Conservation (phyloP, 2,888 invertebrate genomes). For the Acleris holmiana region DNA sequence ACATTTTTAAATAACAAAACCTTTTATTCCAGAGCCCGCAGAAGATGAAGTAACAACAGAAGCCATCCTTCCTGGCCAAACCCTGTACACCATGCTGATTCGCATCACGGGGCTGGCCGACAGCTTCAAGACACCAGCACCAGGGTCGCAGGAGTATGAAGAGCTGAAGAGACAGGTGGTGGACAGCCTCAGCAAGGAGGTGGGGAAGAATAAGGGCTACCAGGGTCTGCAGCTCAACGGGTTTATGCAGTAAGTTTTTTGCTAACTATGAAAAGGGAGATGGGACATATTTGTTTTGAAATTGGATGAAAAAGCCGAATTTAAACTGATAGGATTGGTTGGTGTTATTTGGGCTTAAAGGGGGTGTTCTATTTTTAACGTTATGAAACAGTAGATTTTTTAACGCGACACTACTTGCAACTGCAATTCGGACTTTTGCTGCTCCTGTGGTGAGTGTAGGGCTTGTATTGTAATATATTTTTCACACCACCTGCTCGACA, state of each 20-base stretch:
- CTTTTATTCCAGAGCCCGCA: slow-evolving; percentile 69
- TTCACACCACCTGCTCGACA: too few relatives aligned
- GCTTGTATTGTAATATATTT: too few relatives aligned
- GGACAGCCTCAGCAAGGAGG: slow-evolving; percentile 47
- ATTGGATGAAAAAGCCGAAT: too few relatives aligned
- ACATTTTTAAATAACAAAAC: not conserved
- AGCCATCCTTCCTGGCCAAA: slow-evolving; percentile 86
- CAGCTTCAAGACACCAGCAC: slow-evolving; percentile 89
- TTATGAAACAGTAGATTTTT: too few relatives aligned
- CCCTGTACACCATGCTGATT: slow-evolving; percentile 88
- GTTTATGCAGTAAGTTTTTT: slow-evolving; percentile 86
- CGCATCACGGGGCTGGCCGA: slow-evolving; percentile 91
- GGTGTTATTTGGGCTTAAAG: too few relatives aligned
- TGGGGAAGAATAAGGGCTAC: slow-evolving; percentile 83
- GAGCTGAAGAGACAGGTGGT: slow-evolving; percentile 85
- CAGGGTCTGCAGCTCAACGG: slow-evolving; percentile 88
- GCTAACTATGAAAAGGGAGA: not conserved
- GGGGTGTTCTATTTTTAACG: too few relatives aligned
- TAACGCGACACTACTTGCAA: too few relatives aligned
- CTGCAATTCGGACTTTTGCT: too few relatives aligned
- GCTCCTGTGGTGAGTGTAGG: too few relatives aligned
- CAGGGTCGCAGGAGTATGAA: slow-evolving; percentile 89
- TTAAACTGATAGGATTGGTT: too few relatives aligned
- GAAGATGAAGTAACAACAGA: slow-evolving; percentile 84
- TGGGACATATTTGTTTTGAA: not conserved